Evolutionary conservation across 2,797 vertebrate species (phyloP), one percentile per base, ranked within the genome.

Genomic region (Rhincodon typus): DNA sequence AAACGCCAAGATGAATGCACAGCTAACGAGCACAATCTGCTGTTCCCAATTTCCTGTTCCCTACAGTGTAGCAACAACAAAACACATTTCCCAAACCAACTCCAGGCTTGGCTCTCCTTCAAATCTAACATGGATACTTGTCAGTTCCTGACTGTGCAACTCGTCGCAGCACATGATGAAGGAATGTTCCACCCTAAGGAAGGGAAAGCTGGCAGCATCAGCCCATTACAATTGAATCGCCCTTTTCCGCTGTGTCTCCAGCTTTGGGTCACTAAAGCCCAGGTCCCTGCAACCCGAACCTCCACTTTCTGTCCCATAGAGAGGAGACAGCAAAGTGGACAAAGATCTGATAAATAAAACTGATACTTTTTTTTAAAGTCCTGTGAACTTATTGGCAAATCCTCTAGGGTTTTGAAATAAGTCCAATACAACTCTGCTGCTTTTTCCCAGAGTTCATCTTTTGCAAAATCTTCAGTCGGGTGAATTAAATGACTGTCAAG

Each of bases 11-110:
- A 46, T 84, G 82, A 84, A 23, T 46, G 1, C 21, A 1, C 38
- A 1, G 42, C 38, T 84, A 84, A 23, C 0, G 21, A 46, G 82
- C 21, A 46, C 42, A 25, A 25, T 84, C 38, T 84, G 82, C 82
- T 84, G 82, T 84, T 84, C 42, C 82, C 82, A 84, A 84, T 84
- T 84, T 84, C 82, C 82, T 46, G 21, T 84, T 84, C 42, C 82
- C 42, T 25, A 38, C 82, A 25, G 82, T 46, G 82, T 10, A 84
- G 19, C 82, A 84, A 84, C 42, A 84, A 46, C 82, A 25, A 84
- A 84, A 84, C 82, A 84, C 42, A 23, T 46, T 84, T 84, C 82
- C 6, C 38, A 84, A 84, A 46, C 42, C 82, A 46, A 42, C 19
- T 84, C 38, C 38, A 84, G 82, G 21, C 42, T 84, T 84, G 82